A percentile compares a stretch with the other conserved stretches of the same genome.
Evolutionary conservation across 2,797 vertebrate species (phyloP).

Genomic region (Typhlichthys subterraneus): DNA sequence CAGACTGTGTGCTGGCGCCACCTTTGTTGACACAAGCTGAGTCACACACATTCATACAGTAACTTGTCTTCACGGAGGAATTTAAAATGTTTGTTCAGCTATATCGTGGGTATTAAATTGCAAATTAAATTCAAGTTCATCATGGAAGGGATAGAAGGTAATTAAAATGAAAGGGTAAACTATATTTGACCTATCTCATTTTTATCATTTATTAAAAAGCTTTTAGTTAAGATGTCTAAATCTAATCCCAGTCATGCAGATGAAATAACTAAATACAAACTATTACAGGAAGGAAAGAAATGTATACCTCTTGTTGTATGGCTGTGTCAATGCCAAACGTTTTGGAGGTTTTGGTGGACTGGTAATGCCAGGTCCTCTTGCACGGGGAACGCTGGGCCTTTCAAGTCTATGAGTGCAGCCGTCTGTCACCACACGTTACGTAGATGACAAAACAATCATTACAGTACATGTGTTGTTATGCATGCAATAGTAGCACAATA

Average conservation of each 20-base stretch:
- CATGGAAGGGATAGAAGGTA: neutral
- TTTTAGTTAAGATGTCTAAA: neutral
- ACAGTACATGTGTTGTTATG: neutral
- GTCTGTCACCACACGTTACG: constrained; percentile 39
- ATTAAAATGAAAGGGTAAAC: too few relatives aligned
- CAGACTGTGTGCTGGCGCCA: constrained; percentile 47
- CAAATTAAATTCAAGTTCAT: neutral
- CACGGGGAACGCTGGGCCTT: constrained; percentile 32
- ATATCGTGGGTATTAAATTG: neutral
- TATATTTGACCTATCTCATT: too few relatives aligned
- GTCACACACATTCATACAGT: constrained; percentile 5
- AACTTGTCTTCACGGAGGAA: neutral
- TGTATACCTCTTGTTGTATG: constrained; percentile 46
- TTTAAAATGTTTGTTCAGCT: constrained; percentile 11
- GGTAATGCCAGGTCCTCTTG: constrained; percentile 29
- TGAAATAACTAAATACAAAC: too few relatives aligned
- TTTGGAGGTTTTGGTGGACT: constrained; percentile 63
- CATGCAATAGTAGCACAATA: too few relatives aligned
- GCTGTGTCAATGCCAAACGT: constrained; percentile 40
- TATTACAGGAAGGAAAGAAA: neutral
- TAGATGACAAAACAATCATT: neutral
- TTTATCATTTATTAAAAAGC: too few relatives aligned
- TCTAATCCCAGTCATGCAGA: neutral
- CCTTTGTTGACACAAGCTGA: constrained; percentile 75
- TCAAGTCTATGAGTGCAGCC: constrained; percentile 44